Conservation (phyloP, 2,113 vertebrate species). For the Salminus brasiliensis region DNA sequence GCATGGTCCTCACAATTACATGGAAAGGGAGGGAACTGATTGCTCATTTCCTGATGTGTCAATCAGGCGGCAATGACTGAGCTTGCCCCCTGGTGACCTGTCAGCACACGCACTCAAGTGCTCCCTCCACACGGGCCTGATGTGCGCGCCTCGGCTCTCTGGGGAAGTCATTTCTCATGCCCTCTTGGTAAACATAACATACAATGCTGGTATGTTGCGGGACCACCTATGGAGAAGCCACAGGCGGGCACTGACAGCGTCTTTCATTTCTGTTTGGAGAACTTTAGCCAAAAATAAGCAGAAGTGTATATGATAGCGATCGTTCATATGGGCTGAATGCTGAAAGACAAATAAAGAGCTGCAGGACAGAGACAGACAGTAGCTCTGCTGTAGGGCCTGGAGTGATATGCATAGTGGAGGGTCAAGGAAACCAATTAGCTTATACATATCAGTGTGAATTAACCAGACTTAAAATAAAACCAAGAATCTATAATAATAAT, state of each 20-base stretch:
- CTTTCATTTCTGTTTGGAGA: conserved; percentile 62
- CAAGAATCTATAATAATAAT: too few species aligned
- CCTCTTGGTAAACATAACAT: conserved; percentile 77
- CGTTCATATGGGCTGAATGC: conserved; percentile 42
- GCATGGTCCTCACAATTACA: conserved; percentile 42
- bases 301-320: conserved; percentile 53
- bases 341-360: conserved; percentile 41
- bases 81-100: conserved; percentile 46
- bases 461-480: not conserved
- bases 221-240: conserved; percentile 72
- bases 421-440: not conserved
- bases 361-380: not conserved
- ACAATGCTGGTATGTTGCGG: conserved; percentile 59
- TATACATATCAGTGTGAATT: not conserved
- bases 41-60: conserved; percentile 53
- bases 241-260: conserved; percentile 53
- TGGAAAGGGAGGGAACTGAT: conserved; percentile 34
- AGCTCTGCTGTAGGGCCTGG: not conserved
- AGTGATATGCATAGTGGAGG: not conserved
- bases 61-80: conserved; percentile 42
- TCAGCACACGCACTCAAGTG: conserved; percentile 43
- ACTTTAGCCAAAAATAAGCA: conserved; percentile 70
- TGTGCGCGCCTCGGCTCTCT: conserved; percentile 39
- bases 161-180: conserved; percentile 74
- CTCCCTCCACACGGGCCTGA: conserved; percentile 39